phyloP scores from a whole-genome alignment of 2,888 invertebrate species.

The Thereva unica region DNA sequence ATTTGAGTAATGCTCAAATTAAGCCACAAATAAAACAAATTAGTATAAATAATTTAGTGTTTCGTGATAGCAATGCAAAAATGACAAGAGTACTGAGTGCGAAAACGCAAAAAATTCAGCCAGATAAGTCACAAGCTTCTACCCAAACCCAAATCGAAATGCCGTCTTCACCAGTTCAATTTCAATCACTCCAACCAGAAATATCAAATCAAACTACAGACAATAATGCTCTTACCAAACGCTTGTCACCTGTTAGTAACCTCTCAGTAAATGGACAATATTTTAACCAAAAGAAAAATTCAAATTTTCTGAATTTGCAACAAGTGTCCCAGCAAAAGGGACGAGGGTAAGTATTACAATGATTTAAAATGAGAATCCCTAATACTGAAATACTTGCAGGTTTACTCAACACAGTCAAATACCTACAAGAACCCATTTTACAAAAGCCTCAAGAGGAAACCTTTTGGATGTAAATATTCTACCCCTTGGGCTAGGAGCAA shows the following conservation, averaged over 20 bases:
- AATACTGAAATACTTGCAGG: constrained; percentile 5
- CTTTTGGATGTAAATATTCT: constrained; percentile 39
- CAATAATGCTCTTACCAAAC: constrained; percentile 30
- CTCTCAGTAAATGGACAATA: constrained; percentile 37
- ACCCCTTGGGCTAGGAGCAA: constrained; percentile 31
- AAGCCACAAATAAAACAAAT: constrained; percentile 40
- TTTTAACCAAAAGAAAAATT: constrained; percentile 41
- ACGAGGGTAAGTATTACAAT: constrained; percentile 1
- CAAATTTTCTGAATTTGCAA: constrained; percentile 40
- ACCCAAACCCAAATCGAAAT: constrained; percentile 37
- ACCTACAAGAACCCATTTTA: constrained; percentile 32
- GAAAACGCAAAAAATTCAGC: constrained; percentile 38
- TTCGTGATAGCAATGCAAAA: constrained; percentile 37
- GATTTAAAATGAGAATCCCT: neutral
- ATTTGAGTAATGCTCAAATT: constrained; percentile 35
- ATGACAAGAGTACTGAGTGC: constrained; percentile 40
- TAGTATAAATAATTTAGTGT: constrained; percentile 43
- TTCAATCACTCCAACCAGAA: constrained; percentile 53
- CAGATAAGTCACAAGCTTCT: constrained; percentile 22
- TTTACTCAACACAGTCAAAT: constrained; percentile 24
- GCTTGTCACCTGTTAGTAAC: constrained; percentile 39
- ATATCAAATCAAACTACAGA: constrained; percentile 46
- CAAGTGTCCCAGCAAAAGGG: constrained; percentile 29
- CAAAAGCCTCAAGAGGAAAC: constrained; percentile 29
- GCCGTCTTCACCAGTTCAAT: constrained; percentile 52